phyloP scores from a whole-genome alignment of 2,797 vertebrate genomes.

The Rhinella marina region DNA sequence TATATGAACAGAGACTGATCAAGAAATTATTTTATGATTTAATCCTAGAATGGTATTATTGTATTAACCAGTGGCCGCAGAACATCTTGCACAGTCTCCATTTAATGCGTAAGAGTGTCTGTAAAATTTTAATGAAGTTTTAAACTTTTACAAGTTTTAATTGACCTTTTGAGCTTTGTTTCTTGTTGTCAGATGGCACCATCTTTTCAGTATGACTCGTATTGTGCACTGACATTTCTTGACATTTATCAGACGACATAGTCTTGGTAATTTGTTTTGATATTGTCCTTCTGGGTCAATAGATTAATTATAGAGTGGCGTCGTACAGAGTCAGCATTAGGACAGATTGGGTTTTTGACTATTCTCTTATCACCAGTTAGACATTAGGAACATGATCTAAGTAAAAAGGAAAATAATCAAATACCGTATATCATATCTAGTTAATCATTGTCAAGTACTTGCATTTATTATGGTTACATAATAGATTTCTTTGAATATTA shows the following conservation, averaged over 20 bases:
- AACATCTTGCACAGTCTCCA: not conserved
- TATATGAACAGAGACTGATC: too few species aligned
- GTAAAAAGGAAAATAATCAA: not conserved
- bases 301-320: conserved; percentile 55
- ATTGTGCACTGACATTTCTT: conserved; percentile 60
- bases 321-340: conserved; percentile 15
- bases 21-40: too few species aligned
- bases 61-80: not conserved
- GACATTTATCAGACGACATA: conserved; percentile 62
- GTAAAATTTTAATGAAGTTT: conserved; percentile 38
- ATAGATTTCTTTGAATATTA: not conserved
- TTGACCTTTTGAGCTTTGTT: conserved; percentile 58
- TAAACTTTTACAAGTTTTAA: conserved; percentile 57
- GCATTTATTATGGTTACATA: not conserved
- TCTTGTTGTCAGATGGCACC: conserved; percentile 53
- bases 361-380: not conserved
- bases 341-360: conserved; percentile 25
- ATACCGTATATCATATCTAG: not conserved
- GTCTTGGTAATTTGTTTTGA: conserved; percentile 60
- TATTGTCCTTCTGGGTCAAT: conserved; percentile 57
- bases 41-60: not conserved
- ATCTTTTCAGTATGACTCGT: conserved; percentile 48
- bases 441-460: not conserved
- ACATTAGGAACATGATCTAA: conserved; percentile 6
- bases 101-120: not conserved